Conservation (phyloP, 2,797 vertebrate species). For the Octomys mimax region DNA sequence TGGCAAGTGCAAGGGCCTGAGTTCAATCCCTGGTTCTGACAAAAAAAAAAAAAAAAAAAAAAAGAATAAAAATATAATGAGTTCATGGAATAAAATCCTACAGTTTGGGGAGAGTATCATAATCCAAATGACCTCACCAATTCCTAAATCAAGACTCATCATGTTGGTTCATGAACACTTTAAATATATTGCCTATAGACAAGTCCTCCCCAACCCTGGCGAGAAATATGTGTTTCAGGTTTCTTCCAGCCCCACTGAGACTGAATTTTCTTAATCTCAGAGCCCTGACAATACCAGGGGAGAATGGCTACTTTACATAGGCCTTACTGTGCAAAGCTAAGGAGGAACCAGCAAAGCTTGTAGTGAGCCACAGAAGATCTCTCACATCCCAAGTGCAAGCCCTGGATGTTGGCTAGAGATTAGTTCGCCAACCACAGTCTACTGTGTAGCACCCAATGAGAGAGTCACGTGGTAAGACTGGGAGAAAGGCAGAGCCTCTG, state of each 20-base stretch:
- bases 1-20: too few species aligned
- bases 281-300: neutral
- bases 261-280: slow-evolving; percentile 25
- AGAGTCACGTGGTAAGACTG: neutral
- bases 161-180: neutral
- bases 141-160: neutral
- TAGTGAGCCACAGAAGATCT: neutral
- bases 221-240: slow-evolving; percentile 14
- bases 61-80: neutral
- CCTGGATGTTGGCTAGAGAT: neutral
- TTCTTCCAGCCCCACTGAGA: neutral
- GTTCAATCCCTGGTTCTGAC: too few species aligned
- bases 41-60: too few species aligned
- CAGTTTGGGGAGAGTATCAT: neutral
- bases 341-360: neutral
- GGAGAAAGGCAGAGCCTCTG: neutral
- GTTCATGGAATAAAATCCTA: neutral
- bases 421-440: neutral
- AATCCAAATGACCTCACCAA: neutral
- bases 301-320: neutral
- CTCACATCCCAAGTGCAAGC: neutral
- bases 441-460: neutral
- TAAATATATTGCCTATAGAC: neutral
- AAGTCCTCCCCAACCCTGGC: neutral
- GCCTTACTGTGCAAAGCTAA: neutral